Evolutionary conservation across 1,140 invertebrate genomes (phyloP).

Genomic region (Polypedilum pembai): DNA sequence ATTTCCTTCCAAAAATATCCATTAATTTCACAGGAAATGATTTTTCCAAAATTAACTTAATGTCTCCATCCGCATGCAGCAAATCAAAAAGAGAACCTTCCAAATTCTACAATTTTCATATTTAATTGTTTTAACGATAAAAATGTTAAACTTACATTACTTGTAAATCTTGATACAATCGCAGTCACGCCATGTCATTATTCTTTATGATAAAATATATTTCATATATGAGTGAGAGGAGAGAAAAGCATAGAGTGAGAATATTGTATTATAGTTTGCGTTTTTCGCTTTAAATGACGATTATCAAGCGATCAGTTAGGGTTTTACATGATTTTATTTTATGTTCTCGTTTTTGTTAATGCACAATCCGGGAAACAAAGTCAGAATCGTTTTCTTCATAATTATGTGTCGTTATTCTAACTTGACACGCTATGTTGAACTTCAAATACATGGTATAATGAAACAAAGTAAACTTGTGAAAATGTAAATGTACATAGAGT

Average conservation of each 20-base stretch:
- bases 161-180: constrained; percentile 13
- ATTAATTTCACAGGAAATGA: too few species aligned
- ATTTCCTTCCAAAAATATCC: too few species aligned
- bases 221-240: neutral
- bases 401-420: constrained; percentile 24
- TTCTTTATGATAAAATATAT: neutral
- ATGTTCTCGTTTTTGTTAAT: constrained; percentile 2
- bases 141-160: neutral
- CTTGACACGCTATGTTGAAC: constrained; percentile 22
- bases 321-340: constrained; percentile 1
- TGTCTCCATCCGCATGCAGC: neutral
- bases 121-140: constrained; percentile 26
- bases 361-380: neutral
- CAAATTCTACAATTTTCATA: neutral
- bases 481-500: neutral
- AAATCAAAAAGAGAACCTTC: neutral
- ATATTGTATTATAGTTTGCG: neutral
- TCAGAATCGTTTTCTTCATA: constrained; percentile 14
- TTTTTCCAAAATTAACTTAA: too few species aligned
- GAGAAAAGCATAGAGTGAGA: neutral
- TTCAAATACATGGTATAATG: neutral
- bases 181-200: constrained; percentile 16
- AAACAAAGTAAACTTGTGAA: constrained; percentile 3
- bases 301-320: neutral
- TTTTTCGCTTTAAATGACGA: constrained; percentile 21